These are phyloP conservation scores for Troilus luridus DNA, from an alignment of 2,888 invertebrate species.

Conservation along the genomic window DNA sequence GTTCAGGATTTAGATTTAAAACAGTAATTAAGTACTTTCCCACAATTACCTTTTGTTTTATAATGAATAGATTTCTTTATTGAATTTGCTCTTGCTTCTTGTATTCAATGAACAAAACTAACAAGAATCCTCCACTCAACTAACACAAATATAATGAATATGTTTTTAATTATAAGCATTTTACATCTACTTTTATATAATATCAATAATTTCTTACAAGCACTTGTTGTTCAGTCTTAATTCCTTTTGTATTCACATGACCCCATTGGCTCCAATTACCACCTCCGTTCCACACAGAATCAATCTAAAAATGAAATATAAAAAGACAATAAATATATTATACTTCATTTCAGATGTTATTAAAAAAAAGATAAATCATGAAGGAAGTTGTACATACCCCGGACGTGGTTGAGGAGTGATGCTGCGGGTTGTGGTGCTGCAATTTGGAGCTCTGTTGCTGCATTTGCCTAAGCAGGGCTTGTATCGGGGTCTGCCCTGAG, in stretches of 20 bases:
- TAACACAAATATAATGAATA: too few relatives aligned
- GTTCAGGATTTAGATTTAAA: too few relatives aligned
- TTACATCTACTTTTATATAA: neutral
- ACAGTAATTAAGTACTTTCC: too few relatives aligned
- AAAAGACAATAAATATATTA: neutral
- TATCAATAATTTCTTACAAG: conserved; percentile 67
- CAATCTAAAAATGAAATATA: conserved; percentile 64
- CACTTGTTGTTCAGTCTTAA: conserved; percentile 72
- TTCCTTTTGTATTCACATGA: conserved; percentile 67
- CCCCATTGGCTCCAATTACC: conserved; percentile 64
- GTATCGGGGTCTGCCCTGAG: conserved; percentile 61
- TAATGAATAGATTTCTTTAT: too few relatives aligned
- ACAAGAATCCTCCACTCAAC: too few relatives aligned
- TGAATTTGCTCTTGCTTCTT: too few relatives aligned
- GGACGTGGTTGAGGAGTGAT: conserved; percentile 31
- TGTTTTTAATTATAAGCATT: too few relatives aligned
- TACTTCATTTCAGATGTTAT: neutral
- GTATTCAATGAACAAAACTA: too few relatives aligned
- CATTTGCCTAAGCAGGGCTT: conserved; percentile 64
- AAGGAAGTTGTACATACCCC: neutral
- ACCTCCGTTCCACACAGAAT: conserved; percentile 66
- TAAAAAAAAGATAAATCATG: neutral
- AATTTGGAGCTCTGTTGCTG: conserved; percentile 60
- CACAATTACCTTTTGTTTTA: too few relatives aligned
- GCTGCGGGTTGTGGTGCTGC: conserved; percentile 54